Evolutionary conservation across 2,888 invertebrate genomes (phyloP).

Genomic region (Meganola albula): DNA sequence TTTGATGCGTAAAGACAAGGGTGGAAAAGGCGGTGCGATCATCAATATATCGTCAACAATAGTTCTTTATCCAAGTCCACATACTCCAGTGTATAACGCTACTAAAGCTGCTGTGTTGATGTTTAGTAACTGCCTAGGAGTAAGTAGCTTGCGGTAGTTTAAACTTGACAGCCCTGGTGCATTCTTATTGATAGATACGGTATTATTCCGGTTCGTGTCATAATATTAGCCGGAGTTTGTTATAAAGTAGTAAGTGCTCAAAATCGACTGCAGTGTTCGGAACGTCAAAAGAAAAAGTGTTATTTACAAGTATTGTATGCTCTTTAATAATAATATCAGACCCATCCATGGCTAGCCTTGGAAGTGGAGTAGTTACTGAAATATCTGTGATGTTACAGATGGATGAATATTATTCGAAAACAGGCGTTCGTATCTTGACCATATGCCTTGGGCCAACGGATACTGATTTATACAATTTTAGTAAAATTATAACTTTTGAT

Average conservation of each 20-base stretch:
- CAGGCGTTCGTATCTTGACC: constrained; percentile 5
- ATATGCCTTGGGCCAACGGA: constrained; percentile 7
- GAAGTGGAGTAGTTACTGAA: too few species aligned
- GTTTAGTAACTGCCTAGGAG: constrained; percentile 37
- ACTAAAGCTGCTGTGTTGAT: constrained; percentile 37
- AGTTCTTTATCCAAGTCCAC: constrained; percentile 18
- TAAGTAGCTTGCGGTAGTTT: constrained; percentile 19
- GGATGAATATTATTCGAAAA: constrained; percentile 6
- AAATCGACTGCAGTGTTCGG: too few species aligned
- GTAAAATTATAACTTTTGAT: not conserved
- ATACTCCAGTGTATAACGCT: constrained; percentile 32
- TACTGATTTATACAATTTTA: not conserved
- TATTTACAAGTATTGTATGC: too few species aligned
- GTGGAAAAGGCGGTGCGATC: constrained; percentile 38
- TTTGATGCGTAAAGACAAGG: constrained; percentile 38
- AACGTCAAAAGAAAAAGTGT: too few species aligned
- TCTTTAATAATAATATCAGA: too few species aligned
- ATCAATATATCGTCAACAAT: constrained; percentile 39
- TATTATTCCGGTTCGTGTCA: too few species aligned
- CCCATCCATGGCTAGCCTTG: too few species aligned
- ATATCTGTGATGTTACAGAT: too few species aligned
- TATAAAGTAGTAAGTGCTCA: too few species aligned
- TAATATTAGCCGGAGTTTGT: too few species aligned
- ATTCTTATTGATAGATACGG: too few species aligned
- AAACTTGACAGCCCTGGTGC: too few species aligned